Evolutionary conservation across 2,888 invertebrate genomes (phyloP).

Genomic region (Macroteleia sp.): DNA sequence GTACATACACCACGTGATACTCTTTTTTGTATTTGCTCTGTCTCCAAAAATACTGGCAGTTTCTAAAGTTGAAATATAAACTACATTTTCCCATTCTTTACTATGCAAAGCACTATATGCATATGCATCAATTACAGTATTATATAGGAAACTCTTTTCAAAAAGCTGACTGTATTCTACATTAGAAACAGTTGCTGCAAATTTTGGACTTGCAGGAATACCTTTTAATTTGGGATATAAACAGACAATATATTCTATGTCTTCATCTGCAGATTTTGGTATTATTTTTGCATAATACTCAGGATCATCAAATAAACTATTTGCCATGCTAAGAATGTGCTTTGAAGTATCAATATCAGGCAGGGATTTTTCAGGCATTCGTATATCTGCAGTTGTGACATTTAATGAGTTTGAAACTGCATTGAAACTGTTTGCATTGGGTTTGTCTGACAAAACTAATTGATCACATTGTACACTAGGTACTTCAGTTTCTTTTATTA

Average conservation of each 20-base stretch:
- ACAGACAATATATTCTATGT: neutral
- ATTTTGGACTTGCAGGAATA: too few relatives aligned
- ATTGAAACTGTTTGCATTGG: too few relatives aligned
- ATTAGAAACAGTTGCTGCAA: too few relatives aligned
- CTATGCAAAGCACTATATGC: neutral
- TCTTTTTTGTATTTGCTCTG: neutral
- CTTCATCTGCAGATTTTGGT: neutral
- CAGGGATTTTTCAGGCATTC: too few relatives aligned
- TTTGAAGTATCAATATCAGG: neutral
- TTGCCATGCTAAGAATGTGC: neutral
- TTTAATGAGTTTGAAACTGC: too few relatives aligned
- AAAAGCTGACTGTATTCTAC: too few relatives aligned
- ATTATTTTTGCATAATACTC: neutral
- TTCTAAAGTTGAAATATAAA: neutral
- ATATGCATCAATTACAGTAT: neutral
- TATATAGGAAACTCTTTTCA: neutral
- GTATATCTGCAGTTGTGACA: too few relatives aligned
- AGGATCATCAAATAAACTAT: conserved; percentile 6
- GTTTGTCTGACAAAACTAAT: too few relatives aligned
- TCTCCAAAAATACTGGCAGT: neutral
- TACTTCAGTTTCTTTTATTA: too few relatives aligned
- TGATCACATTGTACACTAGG: too few relatives aligned
- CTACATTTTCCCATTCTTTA: neutral
- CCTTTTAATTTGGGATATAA: neutral
- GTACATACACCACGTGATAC: neutral